phyloP scores from a whole-genome alignment of 30 jellyfish, hydroid and myxozoan genomes.

The Aurelia coerulea region DNA sequence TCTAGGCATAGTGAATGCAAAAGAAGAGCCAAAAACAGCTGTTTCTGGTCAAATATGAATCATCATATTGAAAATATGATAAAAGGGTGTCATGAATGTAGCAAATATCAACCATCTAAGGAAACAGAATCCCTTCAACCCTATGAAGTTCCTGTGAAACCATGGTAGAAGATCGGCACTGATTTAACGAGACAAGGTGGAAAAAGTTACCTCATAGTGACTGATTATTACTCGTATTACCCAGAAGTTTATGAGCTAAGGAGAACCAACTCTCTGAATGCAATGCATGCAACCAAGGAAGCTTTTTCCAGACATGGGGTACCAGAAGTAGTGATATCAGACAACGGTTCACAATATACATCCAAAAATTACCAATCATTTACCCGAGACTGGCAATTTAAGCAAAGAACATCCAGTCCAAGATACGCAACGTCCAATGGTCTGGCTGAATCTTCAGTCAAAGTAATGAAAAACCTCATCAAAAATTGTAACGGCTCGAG shows the following conservation, averaged over 20 bases:
- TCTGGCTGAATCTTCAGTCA: constrained; percentile 14
- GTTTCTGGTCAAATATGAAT: too few relatives aligned
- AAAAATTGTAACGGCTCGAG: neutral
- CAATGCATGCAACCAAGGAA: constrained; percentile 8
- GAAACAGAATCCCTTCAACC: neutral
- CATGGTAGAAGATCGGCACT: constrained; percentile 3
- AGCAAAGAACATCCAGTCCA: neutral
- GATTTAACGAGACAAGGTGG: constrained; percentile 15
- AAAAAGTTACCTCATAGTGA: neutral
- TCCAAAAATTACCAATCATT: too few relatives aligned
- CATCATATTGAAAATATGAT: too few relatives aligned
- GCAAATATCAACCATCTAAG: neutral
- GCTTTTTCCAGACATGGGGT: constrained; percentile 24
- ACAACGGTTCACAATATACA: too few relatives aligned
- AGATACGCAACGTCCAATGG: neutral
- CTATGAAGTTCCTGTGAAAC: neutral
- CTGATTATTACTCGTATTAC: neutral
- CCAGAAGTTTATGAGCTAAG: constrained; percentile 22
- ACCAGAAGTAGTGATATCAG: neutral
- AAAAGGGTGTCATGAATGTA: too few relatives aligned
- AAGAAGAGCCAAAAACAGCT: too few relatives aligned
- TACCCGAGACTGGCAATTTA: too few relatives aligned
- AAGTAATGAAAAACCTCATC: neutral
- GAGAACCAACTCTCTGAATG: neutral
- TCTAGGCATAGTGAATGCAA: too few relatives aligned